Conservation (phyloP, 1,140 invertebrate species). For the Aricia agestis region DNA sequence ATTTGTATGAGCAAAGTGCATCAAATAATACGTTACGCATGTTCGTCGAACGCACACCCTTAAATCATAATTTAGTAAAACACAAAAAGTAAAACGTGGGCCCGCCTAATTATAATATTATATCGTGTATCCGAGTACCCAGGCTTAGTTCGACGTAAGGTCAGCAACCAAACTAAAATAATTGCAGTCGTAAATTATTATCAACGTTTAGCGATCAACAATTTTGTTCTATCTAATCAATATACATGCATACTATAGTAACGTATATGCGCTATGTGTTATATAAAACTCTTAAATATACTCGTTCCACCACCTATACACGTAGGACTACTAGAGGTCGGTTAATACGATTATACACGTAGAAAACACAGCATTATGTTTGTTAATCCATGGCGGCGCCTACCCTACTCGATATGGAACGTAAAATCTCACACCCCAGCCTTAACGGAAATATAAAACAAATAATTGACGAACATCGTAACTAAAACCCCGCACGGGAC, state of each 20-base stretch:
- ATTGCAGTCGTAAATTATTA: constrained; percentile 17
- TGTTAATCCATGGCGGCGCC: constrained; percentile 35
- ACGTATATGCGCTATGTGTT: constrained; percentile 54
- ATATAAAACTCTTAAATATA: constrained; percentile 47
- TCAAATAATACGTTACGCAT: neutral
- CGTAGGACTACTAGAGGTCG: constrained; percentile 6
- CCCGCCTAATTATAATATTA: constrained; percentile 15
- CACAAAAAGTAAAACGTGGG: constrained; percentile 13
- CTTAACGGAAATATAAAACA: constrained; percentile 34
- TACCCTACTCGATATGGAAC: constrained; percentile 60
- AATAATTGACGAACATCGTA: constrained; percentile 62
- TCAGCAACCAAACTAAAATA: constrained; percentile 22
- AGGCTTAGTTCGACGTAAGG: constrained; percentile 22
- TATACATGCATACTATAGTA: constrained; percentile 49
- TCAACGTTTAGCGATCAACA: constrained; percentile 31
- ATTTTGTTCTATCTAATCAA: constrained; percentile 62
- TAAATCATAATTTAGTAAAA: neutral
- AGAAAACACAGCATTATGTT: constrained; percentile 56
- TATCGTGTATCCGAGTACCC: constrained; percentile 15
- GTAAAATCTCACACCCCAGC: constrained; percentile 47
- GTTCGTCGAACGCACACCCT: neutral
- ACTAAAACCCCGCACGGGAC: constrained; percentile 26
- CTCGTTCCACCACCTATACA: constrained; percentile 51
- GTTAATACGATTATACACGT: constrained; percentile 25
- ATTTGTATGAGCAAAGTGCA: neutral